phyloP scores from a whole-genome alignment of 2,113 vertebrate genomes.

The Mobula hypostoma region DNA sequence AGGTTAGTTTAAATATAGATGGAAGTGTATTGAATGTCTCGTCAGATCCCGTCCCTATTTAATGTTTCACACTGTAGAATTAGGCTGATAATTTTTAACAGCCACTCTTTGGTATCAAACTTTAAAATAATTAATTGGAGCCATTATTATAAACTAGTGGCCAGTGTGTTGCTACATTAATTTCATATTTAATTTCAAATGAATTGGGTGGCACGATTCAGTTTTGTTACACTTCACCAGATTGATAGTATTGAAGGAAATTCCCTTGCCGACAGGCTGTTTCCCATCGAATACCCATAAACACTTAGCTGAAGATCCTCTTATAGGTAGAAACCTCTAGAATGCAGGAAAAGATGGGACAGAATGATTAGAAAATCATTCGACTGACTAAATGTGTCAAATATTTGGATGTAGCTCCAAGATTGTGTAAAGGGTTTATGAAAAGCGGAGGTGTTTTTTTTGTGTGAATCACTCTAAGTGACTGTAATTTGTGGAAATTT shows the following conservation, averaged over 20 bases:
- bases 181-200: background rate
- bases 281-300: too few relatives aligned
- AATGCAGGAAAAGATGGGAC: too few relatives aligned
- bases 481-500: background rate
- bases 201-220: too few relatives aligned
- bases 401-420: too few relatives aligned
- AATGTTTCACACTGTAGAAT: background rate
- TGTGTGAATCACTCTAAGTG: background rate
- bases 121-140: background rate
- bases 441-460: too few relatives aligned
- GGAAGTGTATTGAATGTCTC: background rate
- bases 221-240: background rate
- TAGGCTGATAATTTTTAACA: background rate
- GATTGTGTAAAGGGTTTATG: too few relatives aligned
- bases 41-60: background rate
- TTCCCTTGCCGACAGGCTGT: too few relatives aligned
- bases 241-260: background rate
- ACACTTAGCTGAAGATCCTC: too few relatives aligned
- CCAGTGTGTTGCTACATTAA: background rate
- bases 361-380: too few relatives aligned
- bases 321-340: background rate
- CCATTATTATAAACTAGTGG: background rate
- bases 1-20: background rate
- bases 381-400: too few relatives aligned
- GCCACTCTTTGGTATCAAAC: background rate